Evolutionary conservation across 2,113 vertebrate genomes (phyloP).

Genomic region (Suricata suricatta): DNA sequence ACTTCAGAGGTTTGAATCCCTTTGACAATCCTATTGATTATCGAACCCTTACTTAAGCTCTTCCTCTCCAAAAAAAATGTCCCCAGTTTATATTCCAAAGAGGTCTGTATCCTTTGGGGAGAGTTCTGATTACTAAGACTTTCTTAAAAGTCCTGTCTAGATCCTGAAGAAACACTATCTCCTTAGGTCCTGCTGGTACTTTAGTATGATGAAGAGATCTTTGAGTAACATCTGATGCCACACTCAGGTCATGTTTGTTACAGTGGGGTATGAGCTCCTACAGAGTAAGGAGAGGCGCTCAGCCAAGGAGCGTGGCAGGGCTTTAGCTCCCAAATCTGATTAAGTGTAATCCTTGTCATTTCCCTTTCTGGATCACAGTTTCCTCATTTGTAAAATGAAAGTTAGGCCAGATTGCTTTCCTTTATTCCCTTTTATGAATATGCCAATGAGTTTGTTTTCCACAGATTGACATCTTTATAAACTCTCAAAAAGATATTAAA

Average conservation of each 20-base stretch:
- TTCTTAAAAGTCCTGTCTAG: neutral
- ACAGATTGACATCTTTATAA: neutral
- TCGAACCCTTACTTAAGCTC: neutral
- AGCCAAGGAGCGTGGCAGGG: neutral
- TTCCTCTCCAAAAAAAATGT: neutral
- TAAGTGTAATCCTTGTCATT: neutral
- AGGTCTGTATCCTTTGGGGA: neutral
- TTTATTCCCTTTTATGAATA: neutral
- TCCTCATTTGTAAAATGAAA: conserved; percentile 30
- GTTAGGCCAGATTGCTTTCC: neutral
- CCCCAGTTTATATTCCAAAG: neutral
- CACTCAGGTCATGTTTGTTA: neutral
- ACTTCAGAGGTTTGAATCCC: neutral
- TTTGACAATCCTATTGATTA: neutral
- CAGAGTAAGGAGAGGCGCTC: neutral
- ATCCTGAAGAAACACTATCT: neutral
- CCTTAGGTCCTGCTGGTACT: neutral
- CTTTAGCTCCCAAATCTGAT: neutral
- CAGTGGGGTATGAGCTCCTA: neutral
- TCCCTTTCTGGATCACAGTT: neutral
- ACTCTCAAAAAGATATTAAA: neutral
- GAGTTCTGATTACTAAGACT: neutral
- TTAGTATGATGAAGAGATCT: neutral
- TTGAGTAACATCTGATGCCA: neutral
- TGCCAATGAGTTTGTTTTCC: neutral